phyloP scores from a whole-genome alignment of 2,797 vertebrate genomes.

The Danio kyathit region DNA sequence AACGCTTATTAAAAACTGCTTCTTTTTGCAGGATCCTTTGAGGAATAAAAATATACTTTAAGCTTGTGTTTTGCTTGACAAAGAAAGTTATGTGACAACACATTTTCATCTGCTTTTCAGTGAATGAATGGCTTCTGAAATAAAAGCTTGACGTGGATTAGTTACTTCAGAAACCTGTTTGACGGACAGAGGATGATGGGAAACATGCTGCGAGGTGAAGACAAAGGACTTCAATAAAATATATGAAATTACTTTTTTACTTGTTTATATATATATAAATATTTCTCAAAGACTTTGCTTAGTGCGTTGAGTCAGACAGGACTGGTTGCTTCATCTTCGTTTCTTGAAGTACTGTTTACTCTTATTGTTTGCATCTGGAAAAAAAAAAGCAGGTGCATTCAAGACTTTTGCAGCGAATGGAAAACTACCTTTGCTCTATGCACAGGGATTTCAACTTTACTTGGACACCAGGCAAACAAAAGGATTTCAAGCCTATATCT shows the following conservation, averaged over 20 bases:
- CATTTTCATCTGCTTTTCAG: constrained; percentile 19
- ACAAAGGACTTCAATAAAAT: constrained; percentile 23
- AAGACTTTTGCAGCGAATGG: neutral
- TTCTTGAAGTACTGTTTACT: neutral
- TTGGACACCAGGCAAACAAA: constrained; percentile 20
- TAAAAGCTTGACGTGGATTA: constrained; percentile 28
- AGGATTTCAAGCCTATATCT: constrained; percentile 31
- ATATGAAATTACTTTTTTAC: constrained; percentile 41
- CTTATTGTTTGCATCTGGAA: constrained; percentile 7
- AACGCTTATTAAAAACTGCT: no score
- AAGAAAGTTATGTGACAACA: constrained; percentile 16
- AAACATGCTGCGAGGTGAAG: constrained; percentile 19
- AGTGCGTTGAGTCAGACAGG: neutral
- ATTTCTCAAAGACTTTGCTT: constrained; percentile 18
- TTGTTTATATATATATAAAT: constrained; percentile 40
- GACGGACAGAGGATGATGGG: constrained; percentile 7
- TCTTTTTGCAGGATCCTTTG: no score
- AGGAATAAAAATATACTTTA: neutral
- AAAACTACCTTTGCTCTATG: constrained; percentile 16
- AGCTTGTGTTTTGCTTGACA: neutral
- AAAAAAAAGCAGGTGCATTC: constrained; percentile 15
- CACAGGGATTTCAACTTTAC: constrained; percentile 24
- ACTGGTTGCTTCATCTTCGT: neutral
- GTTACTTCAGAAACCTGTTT: neutral
- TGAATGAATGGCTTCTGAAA: constrained; percentile 58